Conservation (phyloP, 2,888 invertebrate species). For the Oscheius sp. region DNA sequence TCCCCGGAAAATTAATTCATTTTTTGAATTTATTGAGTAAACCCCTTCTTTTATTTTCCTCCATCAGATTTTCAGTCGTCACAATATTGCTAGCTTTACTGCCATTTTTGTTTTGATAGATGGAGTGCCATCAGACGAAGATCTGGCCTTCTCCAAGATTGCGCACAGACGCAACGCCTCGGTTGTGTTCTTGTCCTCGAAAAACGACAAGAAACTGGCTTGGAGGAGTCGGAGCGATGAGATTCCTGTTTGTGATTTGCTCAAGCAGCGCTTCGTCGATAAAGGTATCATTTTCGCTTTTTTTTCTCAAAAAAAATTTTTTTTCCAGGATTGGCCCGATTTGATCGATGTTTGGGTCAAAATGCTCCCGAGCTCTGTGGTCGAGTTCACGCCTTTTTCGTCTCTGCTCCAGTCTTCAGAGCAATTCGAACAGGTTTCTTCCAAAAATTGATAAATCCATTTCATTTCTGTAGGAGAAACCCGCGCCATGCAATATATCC, state of each 20-base stretch:
- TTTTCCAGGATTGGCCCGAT: constrained; percentile 41
- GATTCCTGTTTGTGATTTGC: constrained; percentile 57
- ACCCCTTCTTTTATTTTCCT: constrained; percentile 22
- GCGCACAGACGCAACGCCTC: constrained; percentile 34
- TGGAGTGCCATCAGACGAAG: constrained; percentile 50
- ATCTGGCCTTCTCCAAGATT: constrained; percentile 57
- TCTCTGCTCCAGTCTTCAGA: constrained; percentile 56
- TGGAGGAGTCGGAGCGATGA: constrained; percentile 51
- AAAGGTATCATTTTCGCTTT: constrained; percentile 35
- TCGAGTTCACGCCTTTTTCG: constrained; percentile 54
- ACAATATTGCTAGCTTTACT: constrained; percentile 53
- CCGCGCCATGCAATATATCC: constrained; percentile 45
- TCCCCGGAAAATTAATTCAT: constrained; percentile 52
- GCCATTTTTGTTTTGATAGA: constrained; percentile 54
- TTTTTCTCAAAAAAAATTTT: not conserved
- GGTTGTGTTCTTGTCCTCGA: constrained; percentile 48
- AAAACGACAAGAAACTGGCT: constrained; percentile 50
- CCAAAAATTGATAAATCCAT: not conserved
- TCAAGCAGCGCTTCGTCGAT: constrained; percentile 55
- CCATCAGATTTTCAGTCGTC: constrained; percentile 32
- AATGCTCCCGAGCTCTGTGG: constrained; percentile 53
- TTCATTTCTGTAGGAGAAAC: constrained; percentile 33
- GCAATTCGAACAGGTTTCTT: constrained; percentile 47
- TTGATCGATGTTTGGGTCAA: constrained; percentile 44
- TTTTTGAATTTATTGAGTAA: constrained; percentile 59